These are phyloP conservation scores for Pandemis cinnamomeana DNA, from an alignment of 2,888 invertebrate species.

Conservation along the genomic window DNA sequence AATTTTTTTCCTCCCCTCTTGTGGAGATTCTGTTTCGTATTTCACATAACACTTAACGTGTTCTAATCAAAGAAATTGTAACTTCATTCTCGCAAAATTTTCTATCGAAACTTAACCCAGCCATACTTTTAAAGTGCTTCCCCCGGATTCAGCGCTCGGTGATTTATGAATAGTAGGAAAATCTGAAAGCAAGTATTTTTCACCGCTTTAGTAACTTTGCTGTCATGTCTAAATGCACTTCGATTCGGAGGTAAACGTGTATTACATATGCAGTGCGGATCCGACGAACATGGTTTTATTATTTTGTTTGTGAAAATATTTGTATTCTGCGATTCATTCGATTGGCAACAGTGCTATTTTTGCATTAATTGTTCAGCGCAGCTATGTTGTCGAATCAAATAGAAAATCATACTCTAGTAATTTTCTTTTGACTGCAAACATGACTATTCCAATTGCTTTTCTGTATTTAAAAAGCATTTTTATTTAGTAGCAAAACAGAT, in stretches of 20 bases:
- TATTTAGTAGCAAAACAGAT: not conserved
- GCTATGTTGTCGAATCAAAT: slow-evolving; percentile 33
- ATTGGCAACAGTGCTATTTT: slow-evolving; percentile 41
- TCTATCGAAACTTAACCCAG: slow-evolving; percentile 70
- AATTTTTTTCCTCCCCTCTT: slow-evolving; percentile 53
- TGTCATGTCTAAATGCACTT: slow-evolving; percentile 66
- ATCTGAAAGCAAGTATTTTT: slow-evolving; percentile 70
- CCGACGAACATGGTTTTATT: slow-evolving; percentile 11
- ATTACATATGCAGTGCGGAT: slow-evolving; percentile 48
- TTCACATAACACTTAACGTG: slow-evolving; percentile 67
- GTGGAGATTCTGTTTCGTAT: slow-evolving; percentile 70
- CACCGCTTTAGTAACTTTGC: slow-evolving; percentile 65
- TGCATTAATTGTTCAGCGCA: slow-evolving; percentile 34
- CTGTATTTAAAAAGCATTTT: not conserved
- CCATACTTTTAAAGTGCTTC: slow-evolving; percentile 76
- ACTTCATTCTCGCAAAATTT: slow-evolving; percentile 79
- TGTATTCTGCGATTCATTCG: slow-evolving; percentile 46
- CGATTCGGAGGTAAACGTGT: slow-evolving; percentile 53
- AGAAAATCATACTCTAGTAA: slow-evolving; percentile 26
- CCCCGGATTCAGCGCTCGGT: slow-evolving; percentile 71
- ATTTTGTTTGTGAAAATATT: slow-evolving; percentile 42
- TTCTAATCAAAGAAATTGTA: slow-evolving; percentile 77
- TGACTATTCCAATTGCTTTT: not conserved
- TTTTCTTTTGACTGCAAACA: slow-evolving; percentile 18
- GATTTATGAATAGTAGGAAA: slow-evolving; percentile 80